Conservation (phyloP, 1,140 invertebrate species). For the Penaeus indicus region DNA sequence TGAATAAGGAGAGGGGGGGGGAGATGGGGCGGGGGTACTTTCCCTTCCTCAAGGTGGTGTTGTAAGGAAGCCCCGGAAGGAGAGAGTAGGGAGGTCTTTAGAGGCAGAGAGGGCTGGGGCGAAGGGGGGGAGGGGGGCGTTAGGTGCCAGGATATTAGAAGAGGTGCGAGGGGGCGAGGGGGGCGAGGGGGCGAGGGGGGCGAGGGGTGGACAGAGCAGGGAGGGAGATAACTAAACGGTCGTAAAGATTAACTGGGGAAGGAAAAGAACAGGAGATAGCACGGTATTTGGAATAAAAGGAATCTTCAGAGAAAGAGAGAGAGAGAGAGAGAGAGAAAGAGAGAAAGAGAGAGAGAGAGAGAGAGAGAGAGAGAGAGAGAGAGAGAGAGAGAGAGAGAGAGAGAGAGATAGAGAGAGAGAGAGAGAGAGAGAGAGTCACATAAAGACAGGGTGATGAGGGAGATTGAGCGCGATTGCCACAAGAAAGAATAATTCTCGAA, state of each 20-base stretch:
- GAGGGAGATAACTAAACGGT: constrained; percentile 2
- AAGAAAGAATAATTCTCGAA: too few relatives aligned
- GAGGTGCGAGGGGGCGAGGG: neutral
- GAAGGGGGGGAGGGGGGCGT: neutral
- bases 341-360: neutral
- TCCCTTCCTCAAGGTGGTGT: neutral
- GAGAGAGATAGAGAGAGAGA: neutral
- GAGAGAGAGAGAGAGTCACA: neutral
- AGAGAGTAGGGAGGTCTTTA: neutral
- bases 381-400: neutral
- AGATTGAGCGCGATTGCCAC: too few relatives aligned
- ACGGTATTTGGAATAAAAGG: neutral
- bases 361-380: neutral
- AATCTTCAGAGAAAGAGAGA: neutral
- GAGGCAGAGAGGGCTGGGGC: neutral
- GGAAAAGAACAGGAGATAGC: neutral
- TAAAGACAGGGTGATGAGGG: neutral
- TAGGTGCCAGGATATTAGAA: neutral
- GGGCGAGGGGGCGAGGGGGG: neutral
- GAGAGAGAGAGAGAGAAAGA: neutral
- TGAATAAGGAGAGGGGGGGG: neutral
- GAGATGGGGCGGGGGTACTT: neutral
- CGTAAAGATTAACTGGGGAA: neutral
- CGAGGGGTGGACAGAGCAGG: neutral
- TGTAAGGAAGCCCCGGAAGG: neutral